Percentiles rank a stretch among this genome's conserved stretches.
Conservation (phyloP, 2,888 invertebrate species). For the Mylabris sibirica region DNA sequence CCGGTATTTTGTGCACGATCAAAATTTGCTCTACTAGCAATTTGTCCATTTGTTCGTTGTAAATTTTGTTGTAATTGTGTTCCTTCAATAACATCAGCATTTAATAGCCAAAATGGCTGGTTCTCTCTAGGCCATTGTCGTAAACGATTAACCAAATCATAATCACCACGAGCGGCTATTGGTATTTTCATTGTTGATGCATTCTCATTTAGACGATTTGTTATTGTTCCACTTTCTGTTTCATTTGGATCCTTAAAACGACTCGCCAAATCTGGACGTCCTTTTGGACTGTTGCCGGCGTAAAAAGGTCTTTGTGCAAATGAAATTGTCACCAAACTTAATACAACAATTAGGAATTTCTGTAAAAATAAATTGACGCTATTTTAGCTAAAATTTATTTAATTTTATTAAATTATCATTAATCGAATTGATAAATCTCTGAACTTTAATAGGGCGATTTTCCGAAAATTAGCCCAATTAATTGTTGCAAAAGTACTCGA, state of each 20-base stretch:
- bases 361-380: slow-evolving; percentile 35
- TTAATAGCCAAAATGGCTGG: slow-evolving; percentile 77
- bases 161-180: slow-evolving; percentile 72
- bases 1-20: slow-evolving; percentile 20
- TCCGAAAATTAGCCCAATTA: neutral
- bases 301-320: slow-evolving; percentile 71
- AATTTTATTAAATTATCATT: neutral
- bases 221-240: slow-evolving; percentile 50
- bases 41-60: slow-evolving; percentile 36
- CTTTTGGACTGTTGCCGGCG: slow-evolving; percentile 67
- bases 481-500: neutral
- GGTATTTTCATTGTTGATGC: slow-evolving; percentile 64
- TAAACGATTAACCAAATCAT: slow-evolving; percentile 68
- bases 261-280: slow-evolving; percentile 66
- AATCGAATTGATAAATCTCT: neutral
- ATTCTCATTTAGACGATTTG: slow-evolving; percentile 65
- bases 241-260: slow-evolving; percentile 54
- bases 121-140: slow-evolving; percentile 71
- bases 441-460: neutral
- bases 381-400: neutral
- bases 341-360: slow-evolving; percentile 38
- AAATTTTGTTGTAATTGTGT: slow-evolving; percentile 56
- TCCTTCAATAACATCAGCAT: slow-evolving; percentile 72
- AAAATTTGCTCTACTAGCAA: slow-evolving; percentile 18
- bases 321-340: slow-evolving; percentile 34